phyloP scores from a whole-genome alignment of 1,140 invertebrate species.

The Steinernema feltiae region DNA sequence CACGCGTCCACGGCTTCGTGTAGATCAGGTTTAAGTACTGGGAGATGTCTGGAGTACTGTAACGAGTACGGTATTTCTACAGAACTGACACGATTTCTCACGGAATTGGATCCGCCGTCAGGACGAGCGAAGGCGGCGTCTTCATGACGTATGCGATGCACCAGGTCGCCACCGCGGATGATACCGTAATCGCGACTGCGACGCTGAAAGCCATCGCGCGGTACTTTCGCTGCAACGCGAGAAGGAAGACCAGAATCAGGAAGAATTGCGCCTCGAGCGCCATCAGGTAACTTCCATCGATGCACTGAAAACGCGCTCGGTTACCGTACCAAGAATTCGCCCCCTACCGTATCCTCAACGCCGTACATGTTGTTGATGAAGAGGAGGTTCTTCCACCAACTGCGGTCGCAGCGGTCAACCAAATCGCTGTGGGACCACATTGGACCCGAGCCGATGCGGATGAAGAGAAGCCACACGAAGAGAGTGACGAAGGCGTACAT shows the following conservation, averaged over 20 bases:
- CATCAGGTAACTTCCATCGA: constrained; percentile 35
- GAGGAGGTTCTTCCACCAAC: constrained; percentile 38
- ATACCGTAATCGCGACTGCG: background rate
- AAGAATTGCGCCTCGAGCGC: constrained; percentile 35
- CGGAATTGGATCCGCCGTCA: constrained; percentile 32
- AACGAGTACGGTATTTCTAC: background rate
- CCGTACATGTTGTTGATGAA: constrained; percentile 38
- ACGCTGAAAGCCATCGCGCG: background rate
- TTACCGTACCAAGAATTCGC: background rate
- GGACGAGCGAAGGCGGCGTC: constrained; percentile 31
- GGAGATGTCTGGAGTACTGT: background rate
- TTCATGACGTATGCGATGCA: constrained; percentile 10
- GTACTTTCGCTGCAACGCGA: constrained; percentile 20
- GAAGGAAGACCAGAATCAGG: constrained; percentile 24
- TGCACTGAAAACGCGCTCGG: constrained; percentile 19
- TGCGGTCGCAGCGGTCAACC: constrained; percentile 24
- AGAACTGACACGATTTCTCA: background rate
- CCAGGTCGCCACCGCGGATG: constrained; percentile 23
- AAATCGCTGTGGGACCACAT: constrained; percentile 36
- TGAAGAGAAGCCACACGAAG: constrained; percentile 30
- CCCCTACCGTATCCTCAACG: constrained; percentile 25
- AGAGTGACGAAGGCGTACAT: constrained; percentile 23
- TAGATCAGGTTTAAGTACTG: background rate
- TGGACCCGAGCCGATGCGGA: constrained; percentile 27
- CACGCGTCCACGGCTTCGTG: constrained; percentile 9